A percentile compares a stretch with the other conserved stretches of the same genome.
Conservation (phyloP, 2,888 invertebrate genomes). For the Pristionchus entomophagus region DNA sequence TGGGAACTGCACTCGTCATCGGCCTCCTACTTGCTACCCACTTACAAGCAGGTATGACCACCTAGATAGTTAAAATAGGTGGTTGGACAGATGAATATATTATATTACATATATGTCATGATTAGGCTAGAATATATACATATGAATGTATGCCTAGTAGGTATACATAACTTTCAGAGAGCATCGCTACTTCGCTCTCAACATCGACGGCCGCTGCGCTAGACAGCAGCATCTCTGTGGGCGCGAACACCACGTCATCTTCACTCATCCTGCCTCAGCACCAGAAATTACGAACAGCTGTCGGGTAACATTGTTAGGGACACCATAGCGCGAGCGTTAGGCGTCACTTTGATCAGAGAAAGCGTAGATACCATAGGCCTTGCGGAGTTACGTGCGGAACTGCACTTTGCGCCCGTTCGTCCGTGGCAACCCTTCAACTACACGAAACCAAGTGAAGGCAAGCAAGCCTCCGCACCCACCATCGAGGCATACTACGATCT, state of each 20-base stretch:
- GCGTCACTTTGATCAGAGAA: neutral
- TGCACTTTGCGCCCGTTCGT: slow-evolving; percentile 3
- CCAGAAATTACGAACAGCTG: slow-evolving; percentile 50
- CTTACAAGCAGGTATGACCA: neutral
- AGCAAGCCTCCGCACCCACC: slow-evolving; percentile 48
- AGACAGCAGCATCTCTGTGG: neutral
- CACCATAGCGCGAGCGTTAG: neutral
- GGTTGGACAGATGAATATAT: neutral
- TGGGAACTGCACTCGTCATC: neutral
- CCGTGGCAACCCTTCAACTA: slow-evolving; percentile 42
- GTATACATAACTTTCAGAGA: neutral
- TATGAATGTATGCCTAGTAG: too few relatives aligned
- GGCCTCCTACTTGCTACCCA: slow-evolving; percentile 6
- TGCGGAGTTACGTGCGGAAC: slow-evolving; percentile 31
- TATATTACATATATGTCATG: too few relatives aligned
- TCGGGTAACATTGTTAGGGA: slow-evolving; percentile 42
- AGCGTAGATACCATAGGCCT: slow-evolving; percentile 38
- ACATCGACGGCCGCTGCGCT: neutral
- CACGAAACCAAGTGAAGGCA: slow-evolving; percentile 39
- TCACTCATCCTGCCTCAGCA: slow-evolving; percentile 47
- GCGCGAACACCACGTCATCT: neutral
- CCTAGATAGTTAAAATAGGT: neutral
- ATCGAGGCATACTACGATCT: slow-evolving; percentile 53
- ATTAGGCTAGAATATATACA: neutral
- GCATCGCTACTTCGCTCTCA: neutral